Percentiles rank a stretch among this genome's conserved stretches.
Evolutionary conservation across 2,888 invertebrate species (phyloP).

Genomic region (Pollenia amentaria): DNA sequence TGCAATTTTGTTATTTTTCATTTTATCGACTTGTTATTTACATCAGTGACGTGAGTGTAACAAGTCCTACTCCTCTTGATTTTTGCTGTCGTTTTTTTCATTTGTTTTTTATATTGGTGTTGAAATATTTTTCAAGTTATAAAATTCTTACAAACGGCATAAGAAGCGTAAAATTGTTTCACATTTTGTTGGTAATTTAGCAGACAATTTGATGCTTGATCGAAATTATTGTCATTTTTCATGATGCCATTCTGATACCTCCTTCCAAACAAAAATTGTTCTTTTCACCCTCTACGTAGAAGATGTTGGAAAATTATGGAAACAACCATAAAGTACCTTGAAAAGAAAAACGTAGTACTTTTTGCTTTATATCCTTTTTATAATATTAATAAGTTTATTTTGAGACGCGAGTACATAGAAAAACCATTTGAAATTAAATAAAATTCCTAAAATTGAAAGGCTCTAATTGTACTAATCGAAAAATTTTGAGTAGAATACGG

Average conservation of each 20-base stretch:
- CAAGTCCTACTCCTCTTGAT: not conserved
- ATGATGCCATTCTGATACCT: constrained; percentile 38
- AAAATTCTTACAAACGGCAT: constrained; percentile 56
- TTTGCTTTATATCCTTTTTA: too few relatives aligned
- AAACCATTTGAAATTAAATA: too few relatives aligned
- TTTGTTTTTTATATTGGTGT: not conserved
- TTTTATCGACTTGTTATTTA: constrained; percentile 31
- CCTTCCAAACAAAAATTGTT: not conserved
- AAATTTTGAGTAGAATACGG: too few relatives aligned
- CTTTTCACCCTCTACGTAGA: not conserved
- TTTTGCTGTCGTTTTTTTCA: not conserved
- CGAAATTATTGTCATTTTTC: constrained; percentile 74
- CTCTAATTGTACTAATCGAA: too few relatives aligned
- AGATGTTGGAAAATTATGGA: too few relatives aligned
- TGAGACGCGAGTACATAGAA: too few relatives aligned
- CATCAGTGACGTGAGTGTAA: not conserved
- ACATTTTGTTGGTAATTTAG: constrained; percentile 74
- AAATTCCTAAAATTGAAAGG: too few relatives aligned
- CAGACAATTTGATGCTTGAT: constrained; percentile 75
- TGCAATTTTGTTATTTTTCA: not conserved
- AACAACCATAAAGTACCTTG: too few relatives aligned
- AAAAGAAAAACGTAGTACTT: too few relatives aligned
- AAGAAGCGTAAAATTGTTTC: constrained; percentile 74
- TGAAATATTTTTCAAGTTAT: constrained; percentile 53
- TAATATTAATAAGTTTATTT: too few relatives aligned